Percentiles rank a stretch among this genome's conserved stretches.
Conservation (phyloP, 2,888 invertebrate genomes). For the Phoenoteleia sp. region DNA sequence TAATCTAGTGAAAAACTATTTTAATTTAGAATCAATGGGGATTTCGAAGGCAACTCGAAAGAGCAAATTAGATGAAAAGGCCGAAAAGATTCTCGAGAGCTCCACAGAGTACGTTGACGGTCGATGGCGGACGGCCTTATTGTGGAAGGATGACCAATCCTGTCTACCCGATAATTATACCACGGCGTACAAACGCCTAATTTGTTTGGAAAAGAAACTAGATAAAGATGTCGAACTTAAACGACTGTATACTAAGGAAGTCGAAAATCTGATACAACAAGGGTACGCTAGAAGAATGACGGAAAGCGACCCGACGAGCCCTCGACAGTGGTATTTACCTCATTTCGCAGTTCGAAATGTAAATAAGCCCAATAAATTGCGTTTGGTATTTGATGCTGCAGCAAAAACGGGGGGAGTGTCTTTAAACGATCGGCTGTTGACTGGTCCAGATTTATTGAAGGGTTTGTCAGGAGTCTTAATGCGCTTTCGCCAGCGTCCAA, state of each 20-base stretch:
- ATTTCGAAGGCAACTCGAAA: neutral
- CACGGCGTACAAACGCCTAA: conserved; percentile 16
- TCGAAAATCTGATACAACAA: neutral
- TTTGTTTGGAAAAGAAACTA: conserved; percentile 28
- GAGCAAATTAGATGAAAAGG: neutral
- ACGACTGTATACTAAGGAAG: neutral
- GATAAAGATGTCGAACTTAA: neutral
- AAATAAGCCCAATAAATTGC: conserved; percentile 73
- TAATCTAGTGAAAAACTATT: neutral
- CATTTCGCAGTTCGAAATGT: conserved; percentile 77
- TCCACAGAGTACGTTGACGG: too few relatives aligned
- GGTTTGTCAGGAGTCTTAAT: conserved; percentile 81
- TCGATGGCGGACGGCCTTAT: conserved; percentile 32
- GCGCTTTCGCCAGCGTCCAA: conserved; percentile 71
- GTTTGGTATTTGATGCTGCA: conserved; percentile 79
- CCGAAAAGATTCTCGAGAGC: too few relatives aligned
- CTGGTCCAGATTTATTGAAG: conserved; percentile 78
- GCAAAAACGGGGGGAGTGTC: conserved; percentile 71
- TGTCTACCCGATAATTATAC: neutral
- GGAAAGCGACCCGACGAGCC: neutral
- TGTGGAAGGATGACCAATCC: conserved; percentile 19
- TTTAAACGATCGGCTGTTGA: conserved; percentile 78
- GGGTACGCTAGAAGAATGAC: neutral
- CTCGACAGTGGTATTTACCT: conserved; percentile 67
- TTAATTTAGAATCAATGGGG: neutral